Base-by-base conservation (phyloP, 2,888 invertebrate species). In the Sipha maydis region DNA sequence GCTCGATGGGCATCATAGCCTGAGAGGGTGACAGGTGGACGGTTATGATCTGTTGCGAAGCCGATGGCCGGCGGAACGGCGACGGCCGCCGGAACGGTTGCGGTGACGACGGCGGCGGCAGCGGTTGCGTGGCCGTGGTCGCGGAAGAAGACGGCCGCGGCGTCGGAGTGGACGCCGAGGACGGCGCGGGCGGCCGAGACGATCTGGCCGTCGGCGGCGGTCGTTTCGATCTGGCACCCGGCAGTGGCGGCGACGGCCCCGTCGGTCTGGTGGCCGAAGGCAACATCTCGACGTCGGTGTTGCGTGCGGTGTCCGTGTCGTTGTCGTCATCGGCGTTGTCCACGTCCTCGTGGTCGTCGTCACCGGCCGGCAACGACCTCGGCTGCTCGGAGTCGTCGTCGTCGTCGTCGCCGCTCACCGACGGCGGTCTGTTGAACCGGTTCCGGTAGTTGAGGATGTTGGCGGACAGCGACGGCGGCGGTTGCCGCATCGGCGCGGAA, bases 381-480 rank as follows among this genome's bases (percentile, higher is more conserved):
- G 9, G 11, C 3, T n/a, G 21, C 1, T 76, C 76, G 76, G 19
- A 25, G 3, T 73, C 71, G 75, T 75, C 38, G 75, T 75, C 38
- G 75, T 38, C 75, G 75, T 75, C 38, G 75, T 21, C 61, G 21
- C 17, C 61, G 41, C 28, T 67, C 21, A 7, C 67, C 67, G 2
- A 38, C 41, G 85, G 28, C 38, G 56, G 41, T 34, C 69, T 25
- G 83, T 25, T 3, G 54, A 48, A 69, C 34, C 54, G 25, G 31
- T 73, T 71, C 82, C 28, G 82, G 11, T 71, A 69, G 69, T 28
- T 31, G 8, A 38, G 19, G 19, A 80, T 19, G 19, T 82, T 61
- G n/a, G 85, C n/a, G 28, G 89, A 89, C 48, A 80, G 38, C 78
- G 89, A 83, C 54, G 83, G 25, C n/a, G 89, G 34, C 77, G 90